A percentile compares a stretch with the other conserved stretches of the same genome.
Conservation (phyloP, 2,888 invertebrate genomes). For the Lithophane ornitopus region DNA sequence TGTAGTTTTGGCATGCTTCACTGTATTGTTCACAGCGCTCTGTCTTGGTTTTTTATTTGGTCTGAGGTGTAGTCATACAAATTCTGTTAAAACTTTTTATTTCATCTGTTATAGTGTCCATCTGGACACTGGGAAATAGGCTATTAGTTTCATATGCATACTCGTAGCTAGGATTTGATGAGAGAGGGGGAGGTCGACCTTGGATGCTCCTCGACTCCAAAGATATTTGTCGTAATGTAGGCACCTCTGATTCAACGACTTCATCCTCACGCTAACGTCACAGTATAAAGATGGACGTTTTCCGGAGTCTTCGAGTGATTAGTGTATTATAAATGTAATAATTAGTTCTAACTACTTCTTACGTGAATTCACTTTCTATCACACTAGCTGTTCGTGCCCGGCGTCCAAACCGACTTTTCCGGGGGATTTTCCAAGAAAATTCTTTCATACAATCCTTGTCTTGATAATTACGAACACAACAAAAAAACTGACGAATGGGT, state of each 20-base stretch:
- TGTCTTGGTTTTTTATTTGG: too few species aligned
- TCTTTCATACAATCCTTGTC: neutral
- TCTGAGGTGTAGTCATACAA: neutral
- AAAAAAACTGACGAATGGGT: neutral
- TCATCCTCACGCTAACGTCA: neutral
- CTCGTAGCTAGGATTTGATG: neutral
- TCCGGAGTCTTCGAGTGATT: slow-evolving; percentile 3
- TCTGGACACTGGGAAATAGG: neutral
- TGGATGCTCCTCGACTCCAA: neutral
- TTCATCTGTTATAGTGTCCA: neutral
- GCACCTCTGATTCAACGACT: neutral
- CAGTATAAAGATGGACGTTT: slow-evolving; percentile 1
- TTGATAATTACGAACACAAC: neutral
- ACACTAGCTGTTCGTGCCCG: neutral
- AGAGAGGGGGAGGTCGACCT: slow-evolving; percentile 6
- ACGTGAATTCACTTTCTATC: neutral
- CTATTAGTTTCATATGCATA: neutral
- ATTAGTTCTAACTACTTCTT: neutral
- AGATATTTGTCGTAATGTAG: slow-evolving; percentile 2
- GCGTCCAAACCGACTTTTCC: neutral
- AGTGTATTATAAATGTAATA: too few species aligned
- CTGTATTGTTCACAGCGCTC: too few species aligned
- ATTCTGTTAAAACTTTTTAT: neutral
- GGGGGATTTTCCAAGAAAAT: neutral
- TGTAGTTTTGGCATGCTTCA: too few species aligned